Base-by-base conservation (phyloP, 2,888 invertebrate genomes). In the Rhagophthalmus giganteus region DNA sequence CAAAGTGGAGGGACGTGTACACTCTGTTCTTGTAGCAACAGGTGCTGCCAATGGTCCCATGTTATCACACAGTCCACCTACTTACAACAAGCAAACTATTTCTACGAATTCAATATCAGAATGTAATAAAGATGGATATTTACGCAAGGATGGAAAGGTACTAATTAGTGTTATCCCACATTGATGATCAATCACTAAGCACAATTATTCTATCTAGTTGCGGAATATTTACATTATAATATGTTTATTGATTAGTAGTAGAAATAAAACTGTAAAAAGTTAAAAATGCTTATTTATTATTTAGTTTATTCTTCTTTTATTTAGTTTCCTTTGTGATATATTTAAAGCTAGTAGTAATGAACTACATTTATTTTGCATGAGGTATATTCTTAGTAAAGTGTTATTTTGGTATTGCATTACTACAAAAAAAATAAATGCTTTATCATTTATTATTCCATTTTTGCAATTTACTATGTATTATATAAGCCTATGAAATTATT, bases 41-140 rank as follows among this genome's bases (percentile, higher is more conserved):
- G 70, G 74, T 48, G 64, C 73, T 27, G 72, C 75, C 11, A 74
- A 74, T 63, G 74, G 74, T 25, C 74, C 75, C 12, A 72, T 76
- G 72, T 62, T 76, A 48, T 72, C 73, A 13, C 71, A 73, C 46
- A 70, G 67, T 52, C 71, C 70, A 33, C 67, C 73, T 13, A 67
- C 67, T 54, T 73, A 70, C 58, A 62, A 67, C 39, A 74, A 74
- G 60, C 60, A 68, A 50, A 59, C 65, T 16, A 70, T 71, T 47
- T 59, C 60, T 25, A 57, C 60, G 35, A 60, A 63, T 48, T 66
- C 63, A 31, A 63, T 67, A 57, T 65, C 61, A 50, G 65, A 66
- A 33, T 52, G 61, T 48, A 64, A 57, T 53, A 72, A 72, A 60
- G 68, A 69, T 53, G 71, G 70, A 49, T 74, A 68, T 62, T 57